A percentile compares a stretch with the other conserved stretches of the same genome.
Conservation (phyloP, 2,888 invertebrate genomes). For the Torymus aiolomorphi region DNA sequence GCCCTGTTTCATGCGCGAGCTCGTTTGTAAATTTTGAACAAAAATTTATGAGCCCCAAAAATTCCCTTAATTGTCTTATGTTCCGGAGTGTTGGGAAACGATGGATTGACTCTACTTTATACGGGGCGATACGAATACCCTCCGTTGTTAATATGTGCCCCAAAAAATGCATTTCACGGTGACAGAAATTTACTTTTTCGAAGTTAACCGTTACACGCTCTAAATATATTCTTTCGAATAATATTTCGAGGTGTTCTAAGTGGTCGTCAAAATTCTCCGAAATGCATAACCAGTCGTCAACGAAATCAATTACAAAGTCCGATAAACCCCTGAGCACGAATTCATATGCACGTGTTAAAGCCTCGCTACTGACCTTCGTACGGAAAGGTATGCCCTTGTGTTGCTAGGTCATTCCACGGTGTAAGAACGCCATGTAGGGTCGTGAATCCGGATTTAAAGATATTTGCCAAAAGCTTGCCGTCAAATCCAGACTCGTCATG, state of each 20-base stretch:
- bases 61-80: too few relatives aligned
- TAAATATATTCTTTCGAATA: too few relatives aligned
- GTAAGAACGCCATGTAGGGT: neutral
- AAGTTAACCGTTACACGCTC: too few relatives aligned
- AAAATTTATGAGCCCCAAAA: neutral
- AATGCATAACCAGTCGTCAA: neutral
- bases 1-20: neutral
- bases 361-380: neutral
- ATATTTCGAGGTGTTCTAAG: too few relatives aligned
- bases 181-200: too few relatives aligned
- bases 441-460: neutral
- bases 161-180: too few relatives aligned
- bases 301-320: neutral
- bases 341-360: too few relatives aligned
- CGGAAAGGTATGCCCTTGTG: neutral
- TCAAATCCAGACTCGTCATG: too few relatives aligned
- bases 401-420: too few relatives aligned
- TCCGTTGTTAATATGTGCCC: too few relatives aligned
- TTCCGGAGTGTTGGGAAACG: neutral
- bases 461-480: slow-evolving; percentile 6
- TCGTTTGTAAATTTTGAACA: neutral
- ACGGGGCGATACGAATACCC: neutral
- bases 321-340: too few relatives aligned
- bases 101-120: neutral
- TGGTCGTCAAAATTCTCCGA: too few relatives aligned